Evolutionary conservation across 2,888 invertebrate species (phyloP).

Genomic region (Campoplex capitator): DNA sequence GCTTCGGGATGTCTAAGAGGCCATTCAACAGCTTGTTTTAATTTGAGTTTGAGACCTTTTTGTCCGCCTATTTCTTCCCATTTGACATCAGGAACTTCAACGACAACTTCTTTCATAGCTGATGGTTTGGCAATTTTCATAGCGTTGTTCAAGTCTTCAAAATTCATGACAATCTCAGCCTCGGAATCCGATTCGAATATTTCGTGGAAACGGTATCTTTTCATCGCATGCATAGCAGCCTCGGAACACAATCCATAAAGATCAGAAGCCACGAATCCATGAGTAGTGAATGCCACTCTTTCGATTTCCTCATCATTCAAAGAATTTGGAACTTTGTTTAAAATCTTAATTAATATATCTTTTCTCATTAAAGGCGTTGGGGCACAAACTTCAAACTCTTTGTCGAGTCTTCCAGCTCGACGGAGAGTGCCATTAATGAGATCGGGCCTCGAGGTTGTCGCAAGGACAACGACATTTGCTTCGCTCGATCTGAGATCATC

Average conservation of each 20-base stretch:
- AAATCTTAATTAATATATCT: slow-evolving; percentile 89
- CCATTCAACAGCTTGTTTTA: slow-evolving; percentile 97
- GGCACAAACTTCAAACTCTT: slow-evolving; percentile 92
- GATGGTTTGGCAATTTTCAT: slow-evolving; percentile 92
- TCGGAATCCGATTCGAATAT: slow-evolving; percentile 23
- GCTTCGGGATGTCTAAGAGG: slow-evolving; percentile 94
- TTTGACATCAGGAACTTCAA: slow-evolving; percentile 94
- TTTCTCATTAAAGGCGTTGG: slow-evolving; percentile 89
- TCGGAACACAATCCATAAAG: slow-evolving; percentile 91
- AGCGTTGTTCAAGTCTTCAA: slow-evolving; percentile 88
- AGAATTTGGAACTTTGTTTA: slow-evolving; percentile 86
- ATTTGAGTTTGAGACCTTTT: slow-evolving; percentile 92
- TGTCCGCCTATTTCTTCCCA: slow-evolving; percentile 99
- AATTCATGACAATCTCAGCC: slow-evolving; percentile 73
- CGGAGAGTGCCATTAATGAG: slow-evolving; percentile 90
- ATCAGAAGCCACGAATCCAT: slow-evolving; percentile 97
- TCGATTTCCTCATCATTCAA: slow-evolving; percentile 87
- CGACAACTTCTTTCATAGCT: slow-evolving; percentile 95
- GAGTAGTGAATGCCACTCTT: slow-evolving; percentile 90
- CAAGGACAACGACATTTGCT: slow-evolving; percentile 89
- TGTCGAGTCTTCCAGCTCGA: slow-evolving; percentile 92
- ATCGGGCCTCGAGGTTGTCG: slow-evolving; percentile 92
- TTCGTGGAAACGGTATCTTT: slow-evolving; percentile 79
- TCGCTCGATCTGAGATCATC: slow-evolving; percentile 87
- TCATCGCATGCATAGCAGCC: slow-evolving; percentile 89